Base-by-base conservation (phyloP, 2,797 vertebrate genomes). In the Enteromius mattozi region DNA sequence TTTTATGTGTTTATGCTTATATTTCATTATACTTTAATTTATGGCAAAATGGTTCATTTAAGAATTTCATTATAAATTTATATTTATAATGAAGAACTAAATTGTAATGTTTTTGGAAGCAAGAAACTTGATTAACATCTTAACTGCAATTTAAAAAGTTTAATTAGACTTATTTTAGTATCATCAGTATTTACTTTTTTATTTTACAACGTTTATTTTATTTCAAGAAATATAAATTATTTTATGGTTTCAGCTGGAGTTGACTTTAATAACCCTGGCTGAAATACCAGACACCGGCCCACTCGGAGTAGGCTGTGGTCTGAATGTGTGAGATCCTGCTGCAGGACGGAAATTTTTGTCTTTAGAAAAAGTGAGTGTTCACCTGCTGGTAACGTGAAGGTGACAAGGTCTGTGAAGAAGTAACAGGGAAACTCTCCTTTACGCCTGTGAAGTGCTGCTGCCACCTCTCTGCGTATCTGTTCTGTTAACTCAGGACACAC, bases 361-460 rank as follows among this genome's bases (percentile, higher is more conserved):
- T 56, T 56, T 47, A 74, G 33, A n/a, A 40, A 66, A 16, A 24
- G 21, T 63, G 68, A 40, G 16, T 49, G 42, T 51, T 89, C 93
- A 99, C 98, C 98, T 96, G 98, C 98, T 81, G 98, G 98, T 86
- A 99, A 95, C 0, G 97, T 99, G 86, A 99, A 99, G 0, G 98
- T 99, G 86, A 99, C 97, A 30, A 98, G 94, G 92, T 99, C 98
- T 19, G 97, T 96, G 82, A 99, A 96, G 87, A 99, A 99, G 92
- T 98, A 98, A 93, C 98, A 99, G 87, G 97, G 95, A 40, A 99
- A 98, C 91, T 99, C 98, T 87, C 98, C 98, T 92, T 99, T 99
- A 59, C 98, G 96, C 85, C 99, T 97, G 88, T 98, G 98, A 77
- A 99, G 95, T 27, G 98, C 98, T 0, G 98, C 96, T 1, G 97